A percentile compares a stretch with the other conserved stretches of the same genome.
phyloP scores from a whole-genome alignment of 2,888 invertebrate genomes.

The Clanis bilineata region DNA sequence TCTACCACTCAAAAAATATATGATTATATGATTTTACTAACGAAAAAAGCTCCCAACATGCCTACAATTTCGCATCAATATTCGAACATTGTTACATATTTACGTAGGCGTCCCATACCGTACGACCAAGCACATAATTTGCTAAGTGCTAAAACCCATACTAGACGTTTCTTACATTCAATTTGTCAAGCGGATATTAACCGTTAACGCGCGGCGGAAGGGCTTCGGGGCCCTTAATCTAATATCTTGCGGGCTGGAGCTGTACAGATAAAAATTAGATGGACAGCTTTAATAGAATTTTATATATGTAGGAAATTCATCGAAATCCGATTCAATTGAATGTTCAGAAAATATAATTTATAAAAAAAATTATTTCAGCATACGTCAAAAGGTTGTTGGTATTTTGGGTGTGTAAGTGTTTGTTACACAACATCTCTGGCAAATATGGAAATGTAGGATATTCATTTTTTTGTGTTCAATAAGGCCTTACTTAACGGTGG shows the following conservation, averaged over 20 bases:
- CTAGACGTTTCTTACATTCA: conserved; percentile 25
- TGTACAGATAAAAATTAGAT: neutral
- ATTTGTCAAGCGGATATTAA: conserved; percentile 30
- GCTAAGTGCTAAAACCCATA: neutral
- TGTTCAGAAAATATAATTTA: too few relatives aligned
- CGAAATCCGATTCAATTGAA: too few relatives aligned
- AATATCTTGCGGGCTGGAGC: neutral
- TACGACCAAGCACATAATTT: neutral
- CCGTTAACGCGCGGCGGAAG: conserved; percentile 26
- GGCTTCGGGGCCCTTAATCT: conserved; percentile 13
- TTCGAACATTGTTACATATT: neutral
- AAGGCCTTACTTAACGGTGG: too few relatives aligned
- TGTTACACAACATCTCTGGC: too few relatives aligned
- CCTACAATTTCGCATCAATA: neutral
- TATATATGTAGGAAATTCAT: too few relatives aligned
- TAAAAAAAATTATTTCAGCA: too few relatives aligned
- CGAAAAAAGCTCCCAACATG: neutral
- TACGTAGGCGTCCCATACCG: neutral
- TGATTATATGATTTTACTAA: neutral
- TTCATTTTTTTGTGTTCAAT: too few relatives aligned
- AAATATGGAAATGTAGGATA: too few relatives aligned
- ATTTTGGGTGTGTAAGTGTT: too few relatives aligned
- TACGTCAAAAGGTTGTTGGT: too few relatives aligned
- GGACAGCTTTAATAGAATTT: neutral
- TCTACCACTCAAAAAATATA: too few relatives aligned